Conservation (phyloP, 2,113 vertebrate genomes). For the Amphilophus citrinellus region DNA sequence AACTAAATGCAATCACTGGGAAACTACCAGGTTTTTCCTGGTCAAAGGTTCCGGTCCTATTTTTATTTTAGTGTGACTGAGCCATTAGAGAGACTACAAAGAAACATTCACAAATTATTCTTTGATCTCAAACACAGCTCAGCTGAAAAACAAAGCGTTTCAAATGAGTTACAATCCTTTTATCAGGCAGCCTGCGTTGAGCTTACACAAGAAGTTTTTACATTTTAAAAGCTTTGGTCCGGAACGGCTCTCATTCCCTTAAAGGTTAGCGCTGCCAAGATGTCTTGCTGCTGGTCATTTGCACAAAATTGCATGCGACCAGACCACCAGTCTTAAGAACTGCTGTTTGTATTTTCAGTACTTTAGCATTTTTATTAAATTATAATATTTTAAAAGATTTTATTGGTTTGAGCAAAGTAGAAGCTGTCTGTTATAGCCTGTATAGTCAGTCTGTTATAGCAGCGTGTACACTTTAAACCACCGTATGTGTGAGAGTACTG, state of each 20-base stretch:
- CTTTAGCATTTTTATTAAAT: neutral
- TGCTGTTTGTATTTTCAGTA: neutral
- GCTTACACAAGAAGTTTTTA: neutral
- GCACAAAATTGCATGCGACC: neutral
- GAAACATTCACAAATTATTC: neutral
- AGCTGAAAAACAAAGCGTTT: neutral
- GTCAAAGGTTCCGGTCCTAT: neutral
- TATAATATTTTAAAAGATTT: neutral
- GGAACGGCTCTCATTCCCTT: neutral
- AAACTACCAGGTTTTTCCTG: neutral
- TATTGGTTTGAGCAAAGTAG: neutral
- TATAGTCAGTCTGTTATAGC: neutral
- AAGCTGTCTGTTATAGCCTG: neutral
- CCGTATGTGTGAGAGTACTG: neutral
- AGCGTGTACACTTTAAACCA: neutral
- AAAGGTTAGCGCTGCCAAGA: neutral
- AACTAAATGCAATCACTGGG: neutral
- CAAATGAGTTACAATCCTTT: neutral
- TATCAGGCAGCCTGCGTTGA: neutral
- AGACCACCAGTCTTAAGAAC: neutral
- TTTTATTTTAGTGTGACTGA: neutral
- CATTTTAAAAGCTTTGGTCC: neutral
- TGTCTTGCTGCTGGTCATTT: neutral
- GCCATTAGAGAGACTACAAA: neutral
- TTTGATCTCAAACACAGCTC: neutral